Conservation (phyloP, 2,888 invertebrate species). For the Flexamia atlantica region DNA sequence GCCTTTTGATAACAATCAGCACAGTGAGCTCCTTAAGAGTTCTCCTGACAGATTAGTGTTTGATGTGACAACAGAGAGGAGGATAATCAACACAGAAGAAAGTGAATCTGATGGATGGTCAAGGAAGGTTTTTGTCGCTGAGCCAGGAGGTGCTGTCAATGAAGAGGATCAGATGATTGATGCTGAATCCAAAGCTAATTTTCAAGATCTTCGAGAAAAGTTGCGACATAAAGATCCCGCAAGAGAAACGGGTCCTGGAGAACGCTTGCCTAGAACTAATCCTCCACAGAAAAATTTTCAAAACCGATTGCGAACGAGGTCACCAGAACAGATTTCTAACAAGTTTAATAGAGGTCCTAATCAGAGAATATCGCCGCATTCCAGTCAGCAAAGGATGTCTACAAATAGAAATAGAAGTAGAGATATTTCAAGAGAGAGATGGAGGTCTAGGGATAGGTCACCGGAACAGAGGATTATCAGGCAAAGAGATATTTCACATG, state of each 20-base stretch:
- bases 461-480: conserved; percentile 13
- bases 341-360: background rate
- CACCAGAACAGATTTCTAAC: background rate
- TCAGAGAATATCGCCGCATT: background rate
- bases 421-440: background rate
- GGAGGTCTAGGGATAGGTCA: background rate
- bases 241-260: background rate
- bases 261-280: background rate
- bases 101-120: conserved; percentile 27
- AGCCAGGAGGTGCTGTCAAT: background rate
- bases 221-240: background rate
- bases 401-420: background rate
- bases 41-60: background rate
- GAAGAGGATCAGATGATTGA: background rate
- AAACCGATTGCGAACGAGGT: too few relatives aligned
- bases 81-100: background rate
- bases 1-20: too few relatives aligned
- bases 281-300: background rate
- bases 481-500: conserved; percentile 1
- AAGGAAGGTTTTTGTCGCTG: conserved; percentile 27
- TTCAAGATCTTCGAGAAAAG: conserved; percentile 25
- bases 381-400: background rate
- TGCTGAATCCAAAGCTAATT: background rate
- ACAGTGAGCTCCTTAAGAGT: background rate
- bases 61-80: background rate